Evolutionary conservation across 2,113 vertebrate genomes (phyloP), one percentile per base, ranked within the genome.

Genomic region (Enhydra lutris): DNA sequence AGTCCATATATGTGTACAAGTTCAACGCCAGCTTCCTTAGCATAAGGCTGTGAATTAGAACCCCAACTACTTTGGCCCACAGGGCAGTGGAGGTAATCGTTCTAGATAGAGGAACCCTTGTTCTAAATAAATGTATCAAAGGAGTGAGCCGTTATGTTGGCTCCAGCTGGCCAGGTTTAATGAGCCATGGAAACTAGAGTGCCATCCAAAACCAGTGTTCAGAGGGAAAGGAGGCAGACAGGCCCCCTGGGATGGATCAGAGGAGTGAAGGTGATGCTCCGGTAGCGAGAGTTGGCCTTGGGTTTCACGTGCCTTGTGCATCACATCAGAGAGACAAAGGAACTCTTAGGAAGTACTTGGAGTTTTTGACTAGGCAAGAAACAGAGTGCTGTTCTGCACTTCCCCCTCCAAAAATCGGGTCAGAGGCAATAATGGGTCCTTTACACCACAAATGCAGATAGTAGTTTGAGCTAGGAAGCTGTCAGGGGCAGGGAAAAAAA

Each of bases 221-320:
- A 45, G 34, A 50, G 83, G 39, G 20, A 29, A 74, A 31, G 39
- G 20, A 39, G 74, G 67, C 34, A 39, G 83, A 36, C 47, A 80
- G 52, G 23, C 1, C 5, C 31, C 7, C 7, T 3, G 0, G 31
- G 55, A 3, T 15, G 18, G 81, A 55, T 13, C 18, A n/a, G 31
- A 26, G 80, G 20, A 24, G 23, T 7, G 26, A 63, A 47, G 17
- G n/a, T 13, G n/a, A 3, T 55, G n/a, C 26, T 73, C 34, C 3
- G 2, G 9, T 14, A 26, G 29, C 17, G 63, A 74, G 45, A 31
- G n/a, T 34, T 42, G 42, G 20, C 80, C 36, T 42, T 42, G 24
- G 63, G 31, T 67, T 67, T 67, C 31, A 57, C 45, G 17, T 2
- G 39, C 1, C 69, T 79, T 4, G 0, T 1, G 29, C 50, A 55